A percentile compares a stretch with the other conserved stretches of the same genome.
phyloP scores from a whole-genome alignment of 64 coral and sea anemone species.

The Montipora foliosa region DNA sequence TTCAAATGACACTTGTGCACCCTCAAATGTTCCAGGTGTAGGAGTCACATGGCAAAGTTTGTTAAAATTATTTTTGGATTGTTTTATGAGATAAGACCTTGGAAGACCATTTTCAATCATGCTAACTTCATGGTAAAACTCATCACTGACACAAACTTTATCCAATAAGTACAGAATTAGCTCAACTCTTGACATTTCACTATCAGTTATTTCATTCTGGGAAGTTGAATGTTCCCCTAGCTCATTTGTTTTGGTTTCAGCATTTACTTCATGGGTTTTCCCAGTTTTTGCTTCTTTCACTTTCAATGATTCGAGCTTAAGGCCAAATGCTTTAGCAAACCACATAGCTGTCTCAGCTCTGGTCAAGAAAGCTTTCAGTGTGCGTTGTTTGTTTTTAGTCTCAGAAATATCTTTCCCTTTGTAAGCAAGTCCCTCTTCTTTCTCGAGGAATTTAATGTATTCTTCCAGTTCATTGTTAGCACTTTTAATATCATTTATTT shows the following conservation, averaged over 20 bases:
- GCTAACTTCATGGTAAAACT: constrained; percentile 44
- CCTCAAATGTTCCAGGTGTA: constrained; percentile 10
- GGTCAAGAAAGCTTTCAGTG: constrained; percentile 66
- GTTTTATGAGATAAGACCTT: constrained; percentile 31
- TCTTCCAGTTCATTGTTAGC: constrained; percentile 26
- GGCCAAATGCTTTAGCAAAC: constrained; percentile 38
- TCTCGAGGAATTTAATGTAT: constrained; percentile 51
- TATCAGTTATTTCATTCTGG: not conserved
- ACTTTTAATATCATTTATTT: not conserved
- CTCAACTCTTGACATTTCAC: constrained; percentile 10
- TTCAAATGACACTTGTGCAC: constrained; percentile 40
- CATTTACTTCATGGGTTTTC: constrained; percentile 23
- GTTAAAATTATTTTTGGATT: constrained; percentile 29
- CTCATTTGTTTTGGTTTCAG: not conserved
- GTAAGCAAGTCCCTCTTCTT: not conserved
- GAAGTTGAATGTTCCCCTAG: not conserved
- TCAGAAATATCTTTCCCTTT: constrained; percentile 24
- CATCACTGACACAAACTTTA: constrained; percentile 52
- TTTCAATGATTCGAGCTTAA: not conserved
- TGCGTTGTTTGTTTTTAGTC: constrained; percentile 58
- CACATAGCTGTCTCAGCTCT: constrained; percentile 44
- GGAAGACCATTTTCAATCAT: not conserved
- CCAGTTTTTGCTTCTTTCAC: constrained; percentile 51
- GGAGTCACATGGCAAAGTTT: constrained; percentile 12
- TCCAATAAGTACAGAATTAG: constrained; percentile 42